These are phyloP conservation scores for Lymantria monacha DNA, from an alignment of 2,888 invertebrate species.

Conservation along the genomic window DNA sequence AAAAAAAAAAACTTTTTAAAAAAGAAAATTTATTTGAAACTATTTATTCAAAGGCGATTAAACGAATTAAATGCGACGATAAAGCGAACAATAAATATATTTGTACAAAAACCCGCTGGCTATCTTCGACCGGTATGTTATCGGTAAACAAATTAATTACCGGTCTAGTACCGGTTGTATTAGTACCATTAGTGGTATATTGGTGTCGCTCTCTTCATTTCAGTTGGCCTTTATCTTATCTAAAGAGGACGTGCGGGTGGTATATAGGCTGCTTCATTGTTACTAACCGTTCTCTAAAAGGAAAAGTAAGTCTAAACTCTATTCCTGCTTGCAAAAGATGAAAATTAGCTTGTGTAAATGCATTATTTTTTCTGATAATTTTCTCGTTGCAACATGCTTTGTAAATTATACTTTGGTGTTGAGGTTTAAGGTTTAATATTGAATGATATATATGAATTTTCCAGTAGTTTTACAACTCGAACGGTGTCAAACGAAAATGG, in stretches of 20 bases:
- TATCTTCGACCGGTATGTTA: conserved; percentile 60
- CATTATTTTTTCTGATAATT: conserved; percentile 48
- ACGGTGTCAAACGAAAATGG: conserved; percentile 67
- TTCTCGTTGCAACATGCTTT: conserved; percentile 32
- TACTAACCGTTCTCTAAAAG: conserved; percentile 39
- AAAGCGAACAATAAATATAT: not conserved
- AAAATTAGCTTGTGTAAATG: conserved; percentile 16
- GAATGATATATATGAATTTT: conserved; percentile 40
- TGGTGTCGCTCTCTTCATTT: conserved; percentile 72
- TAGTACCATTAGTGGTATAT: conserved; percentile 69
- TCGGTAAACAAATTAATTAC: conserved; percentile 66
- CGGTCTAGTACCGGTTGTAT: conserved; percentile 54
- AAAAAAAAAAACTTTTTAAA: too few species aligned
- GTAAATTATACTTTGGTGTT: conserved; percentile 22
- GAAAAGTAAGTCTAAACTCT: conserved; percentile 31
- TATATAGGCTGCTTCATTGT: conserved; percentile 68
- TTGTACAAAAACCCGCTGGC: conserved; percentile 20
- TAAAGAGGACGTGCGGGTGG: conserved; percentile 81
- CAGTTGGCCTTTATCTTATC: conserved; percentile 79
- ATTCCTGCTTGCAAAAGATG: rapidly evolving
- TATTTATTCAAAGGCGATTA: not conserved
- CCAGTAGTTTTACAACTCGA: conserved; percentile 68
- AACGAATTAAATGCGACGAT: not conserved
- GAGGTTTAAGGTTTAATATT: conserved; percentile 33
- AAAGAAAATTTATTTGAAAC: not conserved